A percentile compares a stretch with the other conserved stretches of the same genome.
Conservation (phyloP, 2,888 invertebrate species). For the Xestia ashworthii region DNA sequence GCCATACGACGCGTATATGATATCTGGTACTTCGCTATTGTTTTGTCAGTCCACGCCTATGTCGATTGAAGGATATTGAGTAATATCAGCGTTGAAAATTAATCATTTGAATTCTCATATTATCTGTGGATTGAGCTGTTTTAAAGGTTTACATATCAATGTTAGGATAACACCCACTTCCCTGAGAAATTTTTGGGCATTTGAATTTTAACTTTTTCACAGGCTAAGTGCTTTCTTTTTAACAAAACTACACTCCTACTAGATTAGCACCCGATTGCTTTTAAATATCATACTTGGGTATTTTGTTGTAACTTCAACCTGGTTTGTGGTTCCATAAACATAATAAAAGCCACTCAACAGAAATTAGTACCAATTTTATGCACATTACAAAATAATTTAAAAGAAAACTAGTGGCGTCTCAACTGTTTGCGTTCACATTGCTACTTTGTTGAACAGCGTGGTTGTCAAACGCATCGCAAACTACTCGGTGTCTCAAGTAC, state of each 20-base stretch:
- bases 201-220: neutral
- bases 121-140: neutral
- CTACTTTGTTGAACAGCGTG: slow-evolving; percentile 65
- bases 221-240: neutral
- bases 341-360: neutral
- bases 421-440: slow-evolving; percentile 58
- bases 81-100: slow-evolving; percentile 28
- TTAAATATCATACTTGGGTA: neutral
- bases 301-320: neutral
- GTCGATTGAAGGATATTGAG: slow-evolving; percentile 25
- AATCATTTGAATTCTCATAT: neutral
- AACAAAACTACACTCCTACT: too few species aligned
- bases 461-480: slow-evolving; percentile 77
- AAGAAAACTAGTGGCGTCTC: slow-evolving; percentile 53
- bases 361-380: slow-evolving; percentile 3
- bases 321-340: too few species aligned
- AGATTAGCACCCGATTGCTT: neutral
- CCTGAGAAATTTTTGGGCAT: neutral
- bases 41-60: slow-evolving; percentile 66
- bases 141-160: neutral
- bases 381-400: slow-evolving; percentile 20
- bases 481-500: slow-evolving; percentile 69
- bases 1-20: slow-evolving; percentile 61
- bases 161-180: neutral
- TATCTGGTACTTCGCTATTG: slow-evolving; percentile 65